Conservation (phyloP, 2,797 vertebrate species). For the Novumbra hubbsi region DNA sequence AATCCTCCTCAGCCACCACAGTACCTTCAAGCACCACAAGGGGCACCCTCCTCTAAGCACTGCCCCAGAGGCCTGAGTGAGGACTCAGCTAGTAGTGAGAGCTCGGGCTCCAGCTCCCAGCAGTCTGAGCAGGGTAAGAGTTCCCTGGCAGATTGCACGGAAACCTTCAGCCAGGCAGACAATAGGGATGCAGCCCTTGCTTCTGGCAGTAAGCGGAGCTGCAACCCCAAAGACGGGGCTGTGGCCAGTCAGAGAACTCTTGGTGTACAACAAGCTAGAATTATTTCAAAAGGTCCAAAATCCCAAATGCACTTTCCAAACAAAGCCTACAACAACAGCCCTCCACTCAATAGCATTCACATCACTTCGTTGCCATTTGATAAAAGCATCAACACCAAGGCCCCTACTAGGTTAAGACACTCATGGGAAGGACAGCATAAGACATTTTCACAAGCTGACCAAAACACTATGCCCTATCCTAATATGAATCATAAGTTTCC, state of each 20-base stretch:
- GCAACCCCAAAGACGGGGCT: slow-evolving; percentile 73
- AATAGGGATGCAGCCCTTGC: slow-evolving; percentile 69
- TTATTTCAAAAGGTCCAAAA: slow-evolving; percentile 75
- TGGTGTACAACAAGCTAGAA: slow-evolving; percentile 79
- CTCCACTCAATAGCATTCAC: slow-evolving; percentile 63
- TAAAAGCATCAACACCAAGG: slow-evolving; percentile 70
- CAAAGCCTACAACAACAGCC: slow-evolving; percentile 77
- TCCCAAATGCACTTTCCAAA: slow-evolving; percentile 86
- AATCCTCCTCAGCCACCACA: slow-evolving; percentile 63
- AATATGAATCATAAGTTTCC: slow-evolving; percentile 76
- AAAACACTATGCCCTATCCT: slow-evolving; percentile 75
- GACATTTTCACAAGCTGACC: slow-evolving; percentile 77
- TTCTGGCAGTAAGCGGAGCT: slow-evolving; percentile 75
- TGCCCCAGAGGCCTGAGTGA: slow-evolving; percentile 75
- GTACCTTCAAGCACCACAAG: slow-evolving; percentile 73
- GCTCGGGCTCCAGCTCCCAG: slow-evolving; percentile 77
- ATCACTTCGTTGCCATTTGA: slow-evolving; percentile 78
- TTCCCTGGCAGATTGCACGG: slow-evolving; percentile 79
- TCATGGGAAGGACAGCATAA: slow-evolving; percentile 85
- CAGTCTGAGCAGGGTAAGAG: slow-evolving; percentile 75
- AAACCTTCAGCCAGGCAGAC: slow-evolving; percentile 78
- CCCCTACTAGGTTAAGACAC: slow-evolving; percentile 74
- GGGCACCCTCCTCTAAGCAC: slow-evolving; percentile 64
- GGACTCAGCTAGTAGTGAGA: slow-evolving; percentile 74
- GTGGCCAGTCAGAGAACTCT: slow-evolving; percentile 76